Conservation (phyloP, 2,797 vertebrate species). For the Austrolebias charrua region DNA sequence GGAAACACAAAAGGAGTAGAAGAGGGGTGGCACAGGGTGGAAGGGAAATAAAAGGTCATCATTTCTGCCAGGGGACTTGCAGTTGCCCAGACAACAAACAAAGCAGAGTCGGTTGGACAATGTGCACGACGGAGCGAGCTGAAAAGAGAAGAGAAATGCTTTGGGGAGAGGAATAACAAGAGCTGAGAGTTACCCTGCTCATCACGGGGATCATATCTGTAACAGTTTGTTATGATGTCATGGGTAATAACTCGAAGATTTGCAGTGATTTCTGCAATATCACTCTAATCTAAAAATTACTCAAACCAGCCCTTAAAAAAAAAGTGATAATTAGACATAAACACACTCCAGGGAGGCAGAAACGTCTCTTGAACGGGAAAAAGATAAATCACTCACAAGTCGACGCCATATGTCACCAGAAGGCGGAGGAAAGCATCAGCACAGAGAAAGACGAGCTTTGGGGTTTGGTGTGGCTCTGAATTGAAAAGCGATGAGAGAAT, state of each 20-base stretch:
- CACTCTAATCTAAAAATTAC: slow-evolving; percentile 19
- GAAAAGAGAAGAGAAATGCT: slow-evolving; percentile 47
- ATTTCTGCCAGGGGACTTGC: slow-evolving; percentile 72
- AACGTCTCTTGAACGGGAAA: slow-evolving; percentile 19
- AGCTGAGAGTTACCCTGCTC: slow-evolving; percentile 36
- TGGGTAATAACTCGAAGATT: slow-evolving; percentile 21
- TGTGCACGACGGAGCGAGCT: slow-evolving; percentile 52
- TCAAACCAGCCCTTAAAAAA: neutral
- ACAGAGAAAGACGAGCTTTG: slow-evolving; percentile 9
- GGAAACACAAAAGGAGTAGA: slow-evolving; percentile 25
- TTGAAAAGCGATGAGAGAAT: slow-evolving; percentile 60
- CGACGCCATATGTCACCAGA: slow-evolving; percentile 16
- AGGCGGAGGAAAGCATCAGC: slow-evolving; percentile 22
- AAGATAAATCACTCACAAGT: slow-evolving; percentile 10
- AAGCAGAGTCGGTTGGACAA: slow-evolving; percentile 68
- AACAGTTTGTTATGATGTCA: slow-evolving; percentile 17
- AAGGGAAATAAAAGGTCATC: slow-evolving; percentile 66
- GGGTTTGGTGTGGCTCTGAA: slow-evolving; percentile 46
- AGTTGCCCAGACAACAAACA: slow-evolving; percentile 80
- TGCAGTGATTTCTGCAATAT: slow-evolving; percentile 13
- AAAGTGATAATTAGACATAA: no score
- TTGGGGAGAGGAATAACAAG: slow-evolving; percentile 40
- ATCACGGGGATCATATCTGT: slow-evolving; percentile 31
- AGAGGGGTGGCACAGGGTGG: slow-evolving; percentile 15
- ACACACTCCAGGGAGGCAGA: slow-evolving; percentile 3